Percentiles rank a stretch among this genome's conserved stretches.
Evolutionary conservation across 2,797 vertebrate species (phyloP).

Genomic region (Alosa sapidissima): DNA sequence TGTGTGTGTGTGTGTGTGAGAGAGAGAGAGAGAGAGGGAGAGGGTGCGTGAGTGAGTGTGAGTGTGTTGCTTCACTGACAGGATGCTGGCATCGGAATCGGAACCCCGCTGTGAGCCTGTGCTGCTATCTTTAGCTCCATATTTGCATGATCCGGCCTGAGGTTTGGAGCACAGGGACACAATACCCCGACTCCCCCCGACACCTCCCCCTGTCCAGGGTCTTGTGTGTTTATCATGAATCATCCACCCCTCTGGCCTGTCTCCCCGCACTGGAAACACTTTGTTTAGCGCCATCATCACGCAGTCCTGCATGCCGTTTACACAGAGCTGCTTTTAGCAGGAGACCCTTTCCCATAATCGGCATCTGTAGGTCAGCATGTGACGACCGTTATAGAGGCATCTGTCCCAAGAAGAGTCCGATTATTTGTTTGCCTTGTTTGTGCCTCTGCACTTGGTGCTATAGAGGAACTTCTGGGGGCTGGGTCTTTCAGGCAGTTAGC

Average conservation of each 20-base stretch:
- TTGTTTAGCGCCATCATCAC: not conserved
- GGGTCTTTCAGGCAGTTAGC: not conserved
- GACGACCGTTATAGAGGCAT: not conserved
- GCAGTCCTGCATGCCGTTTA: not conserved
- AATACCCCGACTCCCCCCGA: not conserved
- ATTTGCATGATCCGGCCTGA: constrained; percentile 20
- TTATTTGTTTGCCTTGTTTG: too few species aligned
- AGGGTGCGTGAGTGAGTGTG: not conserved
- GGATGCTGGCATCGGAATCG: constrained; percentile 44
- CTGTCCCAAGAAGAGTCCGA: too few species aligned
- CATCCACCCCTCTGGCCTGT: too few species aligned
- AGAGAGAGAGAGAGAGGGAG: not conserved
- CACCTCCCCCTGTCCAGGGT: not conserved
- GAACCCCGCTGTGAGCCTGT: constrained; percentile 26
- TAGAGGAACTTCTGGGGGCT: not conserved
- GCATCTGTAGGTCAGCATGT: not conserved
- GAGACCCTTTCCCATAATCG: too few species aligned
- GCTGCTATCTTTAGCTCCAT: constrained; percentile 39
- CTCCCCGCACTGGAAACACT: not conserved
- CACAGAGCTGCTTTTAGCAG: too few species aligned
- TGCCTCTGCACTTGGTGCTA: too few species aligned
- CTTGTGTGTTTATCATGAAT: not conserved
- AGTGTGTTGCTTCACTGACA: constrained; percentile 32
- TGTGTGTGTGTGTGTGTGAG: not conserved
- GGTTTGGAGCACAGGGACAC: not conserved